Conservation (phyloP, 2,888 invertebrate species). For the Toxonevra muliebris region DNA sequence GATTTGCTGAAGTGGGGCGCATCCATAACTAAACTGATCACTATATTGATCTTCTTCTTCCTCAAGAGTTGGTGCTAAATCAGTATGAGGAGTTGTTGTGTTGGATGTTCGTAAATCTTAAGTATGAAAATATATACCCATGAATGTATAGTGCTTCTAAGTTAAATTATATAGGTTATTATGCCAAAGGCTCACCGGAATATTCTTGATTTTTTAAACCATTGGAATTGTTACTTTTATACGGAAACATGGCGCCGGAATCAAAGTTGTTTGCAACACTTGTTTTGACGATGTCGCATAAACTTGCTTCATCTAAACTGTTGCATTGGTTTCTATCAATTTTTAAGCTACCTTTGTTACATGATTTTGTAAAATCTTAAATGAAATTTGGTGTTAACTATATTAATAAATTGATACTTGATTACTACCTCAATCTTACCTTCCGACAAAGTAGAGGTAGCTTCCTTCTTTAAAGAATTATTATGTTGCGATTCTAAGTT, state of each 20-base stretch:
- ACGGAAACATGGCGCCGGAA: slow-evolving; percentile 15
- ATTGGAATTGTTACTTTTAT: slow-evolving; percentile 16
- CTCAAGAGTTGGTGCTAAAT: slow-evolving; percentile 76
- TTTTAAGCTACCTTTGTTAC: no score
- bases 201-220: slow-evolving; percentile 26
- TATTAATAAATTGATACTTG: background rate
- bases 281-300: background rate
- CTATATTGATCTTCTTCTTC: slow-evolving; percentile 74
- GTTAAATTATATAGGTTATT: no score
- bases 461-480: slow-evolving; percentile 35
- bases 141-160: no score
- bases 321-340: background rate
- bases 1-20: slow-evolving; percentile 76
- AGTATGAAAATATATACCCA: background rate
- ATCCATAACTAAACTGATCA: slow-evolving; percentile 67
- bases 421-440: background rate
- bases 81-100: slow-evolving; percentile 69
- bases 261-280: slow-evolving; percentile 17
- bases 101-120: slow-evolving; percentile 55
- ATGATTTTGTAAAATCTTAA: no score
- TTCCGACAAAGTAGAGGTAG: slow-evolving; percentile 18
- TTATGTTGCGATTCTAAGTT: slow-evolving; percentile 49
- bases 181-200: slow-evolving; percentile 18
- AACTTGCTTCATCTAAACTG: slow-evolving; percentile 5
- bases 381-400: background rate